Evolutionary conservation across 2,888 invertebrate species (phyloP).

Genomic region (Oxystoma pomonae): DNA sequence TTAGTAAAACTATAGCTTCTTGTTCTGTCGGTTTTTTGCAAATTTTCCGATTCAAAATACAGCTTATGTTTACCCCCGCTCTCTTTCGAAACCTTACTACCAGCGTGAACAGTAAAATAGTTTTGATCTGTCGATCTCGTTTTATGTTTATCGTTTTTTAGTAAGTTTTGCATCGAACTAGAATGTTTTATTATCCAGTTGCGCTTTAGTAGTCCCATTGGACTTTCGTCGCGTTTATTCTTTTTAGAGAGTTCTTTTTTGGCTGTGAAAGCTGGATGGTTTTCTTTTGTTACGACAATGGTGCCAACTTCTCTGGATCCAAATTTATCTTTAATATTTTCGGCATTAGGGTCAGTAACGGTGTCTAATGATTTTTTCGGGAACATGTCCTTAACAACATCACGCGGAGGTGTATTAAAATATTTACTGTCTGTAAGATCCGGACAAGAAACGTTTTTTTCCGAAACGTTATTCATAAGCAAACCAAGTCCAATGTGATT

Average conservation of each 20-base stretch:
- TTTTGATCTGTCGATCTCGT: constrained; percentile 24
- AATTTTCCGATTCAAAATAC: constrained; percentile 9
- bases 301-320: neutral
- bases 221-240: constrained; percentile 33
- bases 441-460: constrained; percentile 39
- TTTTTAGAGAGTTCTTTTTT: constrained; percentile 9
- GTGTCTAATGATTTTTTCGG: neutral
- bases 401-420: constrained; percentile 20
- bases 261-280: neutral
- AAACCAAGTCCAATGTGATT: constrained; percentile 17
- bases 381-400: neutral
- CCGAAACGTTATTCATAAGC: constrained; percentile 33
- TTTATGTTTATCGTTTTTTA: constrained; percentile 18
- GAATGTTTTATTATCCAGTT: constrained; percentile 45
- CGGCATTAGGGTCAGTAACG: neutral
- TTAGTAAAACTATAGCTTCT: neutral
- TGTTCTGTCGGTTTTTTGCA: neutral
- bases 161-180: constrained; percentile 44
- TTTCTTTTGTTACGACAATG: neutral
- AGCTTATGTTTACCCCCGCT: neutral
- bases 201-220: constrained; percentile 36
- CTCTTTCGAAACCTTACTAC: constrained; percentile 22
- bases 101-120: constrained; percentile 48
- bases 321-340: neutral
- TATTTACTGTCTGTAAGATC: constrained; percentile 34